Conservation (phyloP, 2,113 vertebrate genomes). For the Corynorhinus townsendii region DNA sequence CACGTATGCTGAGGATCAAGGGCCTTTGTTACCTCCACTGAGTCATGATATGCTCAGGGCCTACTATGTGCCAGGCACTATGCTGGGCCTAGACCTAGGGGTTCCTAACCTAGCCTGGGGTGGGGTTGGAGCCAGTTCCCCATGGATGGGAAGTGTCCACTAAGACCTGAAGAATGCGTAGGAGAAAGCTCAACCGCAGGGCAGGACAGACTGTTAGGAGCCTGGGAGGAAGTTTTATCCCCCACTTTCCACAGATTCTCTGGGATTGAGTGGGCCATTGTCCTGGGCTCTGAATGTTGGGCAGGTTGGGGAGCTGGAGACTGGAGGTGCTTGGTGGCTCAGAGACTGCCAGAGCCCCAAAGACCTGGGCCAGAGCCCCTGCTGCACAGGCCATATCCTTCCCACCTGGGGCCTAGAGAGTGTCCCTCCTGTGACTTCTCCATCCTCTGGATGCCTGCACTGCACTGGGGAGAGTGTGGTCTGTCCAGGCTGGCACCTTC, state of each 20-base stretch:
- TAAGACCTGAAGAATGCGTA: neutral
- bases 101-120: neutral
- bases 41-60: neutral
- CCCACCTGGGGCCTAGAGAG: neutral
- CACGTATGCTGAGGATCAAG: neutral
- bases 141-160: neutral
- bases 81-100: neutral
- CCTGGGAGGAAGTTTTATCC: no score
- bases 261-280: neutral
- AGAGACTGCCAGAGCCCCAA: neutral
- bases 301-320: neutral
- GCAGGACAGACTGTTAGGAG: neutral
- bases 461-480: neutral
- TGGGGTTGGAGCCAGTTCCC: neutral
- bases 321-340: neutral
- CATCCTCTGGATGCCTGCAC: neutral
- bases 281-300: neutral
- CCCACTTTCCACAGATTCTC: neutral
- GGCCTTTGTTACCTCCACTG: neutral
- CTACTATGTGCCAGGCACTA: neutral
- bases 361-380: no score
- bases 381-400: neutral
- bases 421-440: neutral
- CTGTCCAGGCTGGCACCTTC: neutral
- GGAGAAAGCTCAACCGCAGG: neutral